Percentiles rank a stretch among this genome's conserved stretches.
These are phyloP conservation scores for Danio tinwini DNA, from an alignment of 2,797 vertebrate genomes.

Conservation along the genomic window DNA sequence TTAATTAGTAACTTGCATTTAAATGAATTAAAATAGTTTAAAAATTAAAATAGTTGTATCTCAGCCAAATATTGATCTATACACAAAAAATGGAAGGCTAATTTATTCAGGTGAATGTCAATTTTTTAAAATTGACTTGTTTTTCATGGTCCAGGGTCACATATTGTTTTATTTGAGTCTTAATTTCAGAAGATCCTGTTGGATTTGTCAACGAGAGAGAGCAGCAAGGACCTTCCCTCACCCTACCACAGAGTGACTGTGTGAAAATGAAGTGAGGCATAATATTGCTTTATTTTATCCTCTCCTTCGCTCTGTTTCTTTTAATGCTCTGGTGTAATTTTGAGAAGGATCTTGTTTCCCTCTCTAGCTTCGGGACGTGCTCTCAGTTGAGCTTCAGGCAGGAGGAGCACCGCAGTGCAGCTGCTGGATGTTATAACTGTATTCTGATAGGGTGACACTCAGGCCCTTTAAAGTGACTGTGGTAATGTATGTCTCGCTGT, in stretches of 20 bases:
- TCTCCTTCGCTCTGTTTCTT: slow-evolving; percentile 34
- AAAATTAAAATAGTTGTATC: too few relatives aligned
- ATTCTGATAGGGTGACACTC: slow-evolving; percentile 50
- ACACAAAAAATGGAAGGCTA: too few relatives aligned
- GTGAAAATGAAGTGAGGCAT: slow-evolving; percentile 1
- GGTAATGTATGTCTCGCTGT: slow-evolving; percentile 67
- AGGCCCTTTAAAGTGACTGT: slow-evolving; percentile 65
- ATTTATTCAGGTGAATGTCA: too few relatives aligned
- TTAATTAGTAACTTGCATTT: too few relatives aligned
- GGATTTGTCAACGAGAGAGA: not conserved
- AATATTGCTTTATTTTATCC: slow-evolving; percentile 4
- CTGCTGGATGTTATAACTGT: slow-evolving; percentile 58
- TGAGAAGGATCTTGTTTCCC: slow-evolving; percentile 65
- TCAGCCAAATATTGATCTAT: too few relatives aligned
- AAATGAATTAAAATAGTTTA: too few relatives aligned
- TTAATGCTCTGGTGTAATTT: slow-evolving; percentile 59
- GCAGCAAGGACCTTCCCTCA: not conserved
- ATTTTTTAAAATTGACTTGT: too few relatives aligned
- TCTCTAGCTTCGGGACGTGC: slow-evolving; percentile 43
- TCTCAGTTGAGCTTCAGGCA: not conserved
- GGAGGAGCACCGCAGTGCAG: slow-evolving; percentile 62
- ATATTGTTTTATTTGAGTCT: too few relatives aligned
- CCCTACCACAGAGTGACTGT: slow-evolving; percentile 21
- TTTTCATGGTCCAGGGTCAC: too few relatives aligned
- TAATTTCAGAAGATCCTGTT: too few relatives aligned